phyloP scores from a whole-genome alignment of 2,113 vertebrate genomes.

The Clarias macrocephalus region DNA sequence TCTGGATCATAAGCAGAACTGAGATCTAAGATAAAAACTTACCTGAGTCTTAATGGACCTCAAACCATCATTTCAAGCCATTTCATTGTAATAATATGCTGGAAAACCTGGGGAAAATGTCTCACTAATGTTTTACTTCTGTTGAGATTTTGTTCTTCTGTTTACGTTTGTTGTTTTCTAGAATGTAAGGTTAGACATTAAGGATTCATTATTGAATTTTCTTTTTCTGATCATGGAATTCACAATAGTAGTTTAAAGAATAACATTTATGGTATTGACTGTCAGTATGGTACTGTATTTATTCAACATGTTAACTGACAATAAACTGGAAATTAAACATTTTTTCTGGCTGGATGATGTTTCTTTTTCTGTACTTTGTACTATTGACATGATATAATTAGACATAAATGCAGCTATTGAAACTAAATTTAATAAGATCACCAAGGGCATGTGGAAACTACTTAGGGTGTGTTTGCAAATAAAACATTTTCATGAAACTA shows the following conservation, averaged over 20 bases:
- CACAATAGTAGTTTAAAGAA: neutral
- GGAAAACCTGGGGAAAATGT: neutral
- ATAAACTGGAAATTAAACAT: neutral
- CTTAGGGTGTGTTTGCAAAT: neutral
- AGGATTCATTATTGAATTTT: neutral
- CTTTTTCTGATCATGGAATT: no score
- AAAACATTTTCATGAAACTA: neutral
- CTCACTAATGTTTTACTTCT: neutral
- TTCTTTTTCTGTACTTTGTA: neutral
- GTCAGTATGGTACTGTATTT: neutral
- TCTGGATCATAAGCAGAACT: neutral
- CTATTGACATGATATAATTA: neutral
- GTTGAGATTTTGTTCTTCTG: neutral
- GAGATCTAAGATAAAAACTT: neutral
- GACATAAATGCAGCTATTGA: neutral
- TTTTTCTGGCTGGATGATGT: neutral
- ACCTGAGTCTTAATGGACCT: neutral
- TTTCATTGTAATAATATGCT: neutral
- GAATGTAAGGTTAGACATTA: neutral
- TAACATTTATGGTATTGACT: neutral
- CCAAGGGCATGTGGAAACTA: neutral
- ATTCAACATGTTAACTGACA: neutral
- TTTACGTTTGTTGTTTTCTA: neutral
- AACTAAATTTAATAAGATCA: neutral
- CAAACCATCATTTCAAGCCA: neutral